These are phyloP conservation scores for Endomychus coccineus DNA, from an alignment of 2,888 invertebrate species.

Conservation along the genomic window DNA sequence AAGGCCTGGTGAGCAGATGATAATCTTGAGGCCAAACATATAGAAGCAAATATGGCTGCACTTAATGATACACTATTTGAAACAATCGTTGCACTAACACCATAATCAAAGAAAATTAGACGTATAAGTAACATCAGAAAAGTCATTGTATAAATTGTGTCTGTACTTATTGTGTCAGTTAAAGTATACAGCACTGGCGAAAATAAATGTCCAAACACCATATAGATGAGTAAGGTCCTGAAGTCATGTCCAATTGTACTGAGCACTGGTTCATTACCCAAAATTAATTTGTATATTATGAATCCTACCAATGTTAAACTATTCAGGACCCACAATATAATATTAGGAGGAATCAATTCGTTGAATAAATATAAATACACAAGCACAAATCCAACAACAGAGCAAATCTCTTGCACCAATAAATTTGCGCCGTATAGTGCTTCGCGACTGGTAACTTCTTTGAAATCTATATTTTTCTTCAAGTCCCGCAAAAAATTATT, in stretches of 20 bases:
- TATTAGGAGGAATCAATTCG: slow-evolving; percentile 56
- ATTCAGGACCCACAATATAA: slow-evolving; percentile 54
- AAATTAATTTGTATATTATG: slow-evolving; percentile 47
- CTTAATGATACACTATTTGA: slow-evolving; percentile 89
- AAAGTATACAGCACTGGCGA: slow-evolving; percentile 90
- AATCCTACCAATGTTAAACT: slow-evolving; percentile 56
- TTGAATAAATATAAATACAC: slow-evolving; percentile 68
- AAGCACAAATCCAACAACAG: slow-evolving; percentile 65
- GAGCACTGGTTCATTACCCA: slow-evolving; percentile 25
- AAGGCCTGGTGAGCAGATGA: slow-evolving; percentile 82
- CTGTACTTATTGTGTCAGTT: slow-evolving; percentile 94
- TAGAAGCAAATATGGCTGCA: slow-evolving; percentile 89
- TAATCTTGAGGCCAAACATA: slow-evolving; percentile 89
- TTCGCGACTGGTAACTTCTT: slow-evolving; percentile 62
- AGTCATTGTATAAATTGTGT: slow-evolving; percentile 93
- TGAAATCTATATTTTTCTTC: slow-evolving; percentile 72
- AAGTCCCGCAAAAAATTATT: slow-evolving; percentile 77
- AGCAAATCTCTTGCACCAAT: slow-evolving; percentile 72
- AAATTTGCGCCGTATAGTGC: slow-evolving; percentile 70
- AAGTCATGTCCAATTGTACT: slow-evolving; percentile 52
- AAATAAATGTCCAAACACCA: slow-evolving; percentile 79
- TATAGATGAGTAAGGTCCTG: slow-evolving; percentile 72
- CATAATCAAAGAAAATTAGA: slow-evolving; percentile 89
- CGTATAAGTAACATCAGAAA: slow-evolving; percentile 81
- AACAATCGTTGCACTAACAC: slow-evolving; percentile 77